These are phyloP conservation scores for Alligator sinensis DNA, from an alignment of 2,113 vertebrate genomes.

Conservation along the genomic window DNA sequence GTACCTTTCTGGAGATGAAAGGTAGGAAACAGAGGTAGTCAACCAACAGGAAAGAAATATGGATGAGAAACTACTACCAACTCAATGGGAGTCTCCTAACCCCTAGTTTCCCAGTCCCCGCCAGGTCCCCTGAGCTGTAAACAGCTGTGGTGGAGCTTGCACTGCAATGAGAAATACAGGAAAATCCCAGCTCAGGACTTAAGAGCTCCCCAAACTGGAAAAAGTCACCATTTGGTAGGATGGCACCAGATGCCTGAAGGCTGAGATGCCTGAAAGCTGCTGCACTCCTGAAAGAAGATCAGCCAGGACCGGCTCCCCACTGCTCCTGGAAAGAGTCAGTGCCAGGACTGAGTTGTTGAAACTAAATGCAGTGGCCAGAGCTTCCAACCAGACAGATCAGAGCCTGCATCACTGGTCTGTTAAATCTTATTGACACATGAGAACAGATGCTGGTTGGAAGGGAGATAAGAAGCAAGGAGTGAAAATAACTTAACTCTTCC, in stretches of 20 bases:
- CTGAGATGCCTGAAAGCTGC: background rate
- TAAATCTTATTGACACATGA: background rate
- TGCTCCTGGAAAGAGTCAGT: background rate
- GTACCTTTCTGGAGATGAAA: background rate
- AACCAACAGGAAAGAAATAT: fast-evolving
- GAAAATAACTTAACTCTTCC: background rate
- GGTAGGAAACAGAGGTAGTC: fast-evolving
- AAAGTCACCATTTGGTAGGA: too few species aligned
- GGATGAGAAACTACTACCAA: background rate
- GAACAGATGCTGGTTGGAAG: background rate
- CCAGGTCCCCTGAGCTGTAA: background rate
- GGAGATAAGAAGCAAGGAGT: background rate
- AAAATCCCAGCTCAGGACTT: background rate
- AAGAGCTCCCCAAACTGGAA: background rate
- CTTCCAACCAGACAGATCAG: background rate
- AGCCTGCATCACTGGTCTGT: background rate
- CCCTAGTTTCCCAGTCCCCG: background rate
- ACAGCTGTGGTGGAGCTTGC: background rate
- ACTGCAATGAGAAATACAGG: background rate
- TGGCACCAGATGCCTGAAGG: too few species aligned
- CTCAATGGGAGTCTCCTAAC: background rate
- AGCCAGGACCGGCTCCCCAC: background rate
- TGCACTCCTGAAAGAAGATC: background rate
- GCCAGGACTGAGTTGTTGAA: background rate
- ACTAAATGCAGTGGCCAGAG: background rate